Evolutionary conservation across 2,797 vertebrate species (phyloP).

Genomic region (Sebastes diploproa): DNA sequence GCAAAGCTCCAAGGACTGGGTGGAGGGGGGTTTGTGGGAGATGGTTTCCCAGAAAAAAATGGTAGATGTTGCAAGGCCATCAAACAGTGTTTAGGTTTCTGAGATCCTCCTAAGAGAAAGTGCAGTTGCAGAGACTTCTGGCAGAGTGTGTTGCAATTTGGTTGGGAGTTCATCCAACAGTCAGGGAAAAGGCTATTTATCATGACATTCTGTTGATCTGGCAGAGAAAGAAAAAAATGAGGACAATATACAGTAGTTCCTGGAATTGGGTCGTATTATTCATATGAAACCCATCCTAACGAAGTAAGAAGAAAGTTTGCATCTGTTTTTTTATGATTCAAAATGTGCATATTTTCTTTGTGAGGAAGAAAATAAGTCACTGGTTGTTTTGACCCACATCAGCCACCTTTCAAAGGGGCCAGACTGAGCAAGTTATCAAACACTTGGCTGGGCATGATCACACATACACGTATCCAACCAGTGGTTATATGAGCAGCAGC

Average conservation of each 20-base stretch:
- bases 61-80: conserved; percentile 34
- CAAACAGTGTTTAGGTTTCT: conserved; percentile 52
- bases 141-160: conserved; percentile 48
- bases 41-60: conserved; percentile 42
- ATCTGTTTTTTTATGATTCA: neutral
- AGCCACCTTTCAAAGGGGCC: neutral
- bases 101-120: conserved; percentile 48
- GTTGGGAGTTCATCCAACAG: conserved; percentile 70
- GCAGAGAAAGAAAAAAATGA: neutral
- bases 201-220: conserved; percentile 26
- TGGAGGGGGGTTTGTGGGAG: conserved; percentile 27
- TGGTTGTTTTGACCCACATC: neutral
- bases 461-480: conserved; percentile 53
- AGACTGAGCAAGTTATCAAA: conserved; percentile 43
- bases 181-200: conserved; percentile 57
- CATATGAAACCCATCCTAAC: neutral
- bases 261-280: neutral
- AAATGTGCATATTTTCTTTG: neutral
- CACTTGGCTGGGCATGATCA: conserved; percentile 13
- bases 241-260: neutral
- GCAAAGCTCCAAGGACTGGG: conserved; percentile 26
- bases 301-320: neutral
- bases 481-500: conserved; percentile 68
- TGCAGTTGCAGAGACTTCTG: conserved; percentile 39
- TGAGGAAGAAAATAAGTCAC: neutral